Evolutionary conservation across 2,113 vertebrate genomes (phyloP).

Genomic region (Porphyrio hochstetteri): DNA sequence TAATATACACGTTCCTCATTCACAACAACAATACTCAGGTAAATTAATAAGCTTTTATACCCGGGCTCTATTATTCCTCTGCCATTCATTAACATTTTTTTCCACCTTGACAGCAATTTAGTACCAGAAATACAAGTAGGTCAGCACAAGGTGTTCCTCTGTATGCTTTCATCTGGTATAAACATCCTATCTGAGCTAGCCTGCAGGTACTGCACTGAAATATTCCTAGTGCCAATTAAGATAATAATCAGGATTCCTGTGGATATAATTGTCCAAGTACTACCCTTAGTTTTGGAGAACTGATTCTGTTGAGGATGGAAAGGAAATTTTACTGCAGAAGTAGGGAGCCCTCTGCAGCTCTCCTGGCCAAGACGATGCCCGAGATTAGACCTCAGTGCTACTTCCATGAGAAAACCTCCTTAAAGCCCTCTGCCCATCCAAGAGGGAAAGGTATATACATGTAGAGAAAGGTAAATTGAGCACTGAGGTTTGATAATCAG

Average conservation of each 20-base stretch:
- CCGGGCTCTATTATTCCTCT: background rate
- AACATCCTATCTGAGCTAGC: conserved; percentile 66
- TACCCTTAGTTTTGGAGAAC: background rate
- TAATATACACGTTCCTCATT: conserved; percentile 41
- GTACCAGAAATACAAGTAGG: conserved; percentile 57
- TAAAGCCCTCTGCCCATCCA: background rate
- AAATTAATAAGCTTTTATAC: conserved; percentile 34
- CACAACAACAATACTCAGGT: conserved; percentile 12
- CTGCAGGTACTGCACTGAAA: conserved; percentile 55
- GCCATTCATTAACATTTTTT: conserved; percentile 53
- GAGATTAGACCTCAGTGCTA: background rate
- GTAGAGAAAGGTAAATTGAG: background rate
- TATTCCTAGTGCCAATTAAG: conserved; percentile 45
- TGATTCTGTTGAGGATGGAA: background rate
- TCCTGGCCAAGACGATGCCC: background rate
- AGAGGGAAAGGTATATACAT: background rate
- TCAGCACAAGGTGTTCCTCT: conserved; percentile 73
- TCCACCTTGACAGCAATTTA: conserved; percentile 51
- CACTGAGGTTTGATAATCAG: background rate
- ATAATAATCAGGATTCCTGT: conserved; percentile 24
- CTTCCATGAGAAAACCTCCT: background rate
- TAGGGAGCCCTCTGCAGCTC: background rate
- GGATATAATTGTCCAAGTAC: conserved; percentile 1
- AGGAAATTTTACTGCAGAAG: background rate
- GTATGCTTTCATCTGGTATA: conserved; percentile 48